phyloP scores from a whole-genome alignment of 2,797 vertebrate species.

The Xiphorhynchus erythropygius region DNA sequence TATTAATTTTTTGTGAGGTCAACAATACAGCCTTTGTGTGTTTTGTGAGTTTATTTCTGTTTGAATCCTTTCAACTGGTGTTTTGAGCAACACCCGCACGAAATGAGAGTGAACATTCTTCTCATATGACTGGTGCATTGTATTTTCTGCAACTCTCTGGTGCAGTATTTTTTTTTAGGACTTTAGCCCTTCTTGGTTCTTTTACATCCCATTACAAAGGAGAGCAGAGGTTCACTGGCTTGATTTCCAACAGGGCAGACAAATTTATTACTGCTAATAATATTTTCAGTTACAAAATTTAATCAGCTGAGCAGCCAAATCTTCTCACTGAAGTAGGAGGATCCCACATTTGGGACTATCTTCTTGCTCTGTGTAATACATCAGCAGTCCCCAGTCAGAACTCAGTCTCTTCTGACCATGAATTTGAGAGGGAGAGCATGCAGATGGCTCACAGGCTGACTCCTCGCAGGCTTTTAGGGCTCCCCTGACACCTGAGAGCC shows the following conservation, averaged over 20 bases:
- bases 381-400: neutral
- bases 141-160: neutral
- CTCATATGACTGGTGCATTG: neutral
- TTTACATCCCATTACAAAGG: neutral
- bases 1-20: neutral
- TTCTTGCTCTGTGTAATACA: slow-evolving; percentile 37
- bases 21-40: accelerated
- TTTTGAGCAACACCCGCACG: neutral
- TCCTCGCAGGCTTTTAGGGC: neutral
- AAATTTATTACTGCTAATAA: slow-evolving; percentile 51
- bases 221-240: slow-evolving; percentile 40
- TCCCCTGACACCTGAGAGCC: neutral
- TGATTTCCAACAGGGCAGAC: neutral
- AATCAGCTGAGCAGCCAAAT: slow-evolving; percentile 24
- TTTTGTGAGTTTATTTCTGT: neutral
- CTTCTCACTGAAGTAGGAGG: slow-evolving; percentile 26
- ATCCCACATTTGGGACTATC: slow-evolving; percentile 23
- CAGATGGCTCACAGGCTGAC: neutral
- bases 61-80: neutral
- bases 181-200: neutral
- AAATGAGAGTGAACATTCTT: neutral
- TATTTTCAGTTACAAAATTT: slow-evolving; percentile 58
- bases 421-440: accelerated
- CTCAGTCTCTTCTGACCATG: neutral
- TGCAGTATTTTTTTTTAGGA: neutral